Evolutionary conservation across 2,113 vertebrate genomes (phyloP), one percentile per base, ranked within the genome.

Genomic region (Excalfactoria chinensis): DNA sequence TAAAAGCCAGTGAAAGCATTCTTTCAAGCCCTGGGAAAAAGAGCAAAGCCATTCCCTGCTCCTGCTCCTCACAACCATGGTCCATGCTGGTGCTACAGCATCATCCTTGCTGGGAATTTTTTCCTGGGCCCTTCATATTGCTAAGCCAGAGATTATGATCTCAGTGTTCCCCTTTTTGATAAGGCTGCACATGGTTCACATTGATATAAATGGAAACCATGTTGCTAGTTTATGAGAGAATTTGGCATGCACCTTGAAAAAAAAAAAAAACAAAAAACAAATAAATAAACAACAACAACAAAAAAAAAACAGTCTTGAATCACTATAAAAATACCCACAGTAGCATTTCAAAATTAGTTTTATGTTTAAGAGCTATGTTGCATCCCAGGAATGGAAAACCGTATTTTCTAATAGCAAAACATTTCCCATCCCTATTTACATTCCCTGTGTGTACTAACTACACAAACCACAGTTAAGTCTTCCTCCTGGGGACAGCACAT

Each of bases 401-500:
- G 0, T 87, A 74, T 91, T 91, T 95, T 88, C 88, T 88, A 90
- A 90, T 85, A 91, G 69, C 73, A 89, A 86, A 96, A 95, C 83
- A 88, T 94, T 97, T 97, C 94, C 91, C 94, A 94, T 88, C 92
- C 37, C 78, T 84, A 95, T 95, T 94, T 95, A 87, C 84, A 95
- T 93, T 93, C 91, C 85, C 60, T 76, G 75, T 78, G 21, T 92
- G 81, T 71, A 95, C 84, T 90, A 89, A 70, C 75, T 95, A 68
- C 2, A 16, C 81, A 95, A 94, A 95, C 89, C 93, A 77, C 91
- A 88, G 88, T 44, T 69, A 73, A 93, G 59, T 62, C 90, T 96
- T 81, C 79, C 93, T 95, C 96, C 14, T 96, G 95, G 95, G 86
- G 90, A 79, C 73, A 75, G 71, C 41, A 72, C 81, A 34, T 74